Evolutionary conservation across 2,113 vertebrate species (phyloP).

Genomic region (Alligator mississippiensis): DNA sequence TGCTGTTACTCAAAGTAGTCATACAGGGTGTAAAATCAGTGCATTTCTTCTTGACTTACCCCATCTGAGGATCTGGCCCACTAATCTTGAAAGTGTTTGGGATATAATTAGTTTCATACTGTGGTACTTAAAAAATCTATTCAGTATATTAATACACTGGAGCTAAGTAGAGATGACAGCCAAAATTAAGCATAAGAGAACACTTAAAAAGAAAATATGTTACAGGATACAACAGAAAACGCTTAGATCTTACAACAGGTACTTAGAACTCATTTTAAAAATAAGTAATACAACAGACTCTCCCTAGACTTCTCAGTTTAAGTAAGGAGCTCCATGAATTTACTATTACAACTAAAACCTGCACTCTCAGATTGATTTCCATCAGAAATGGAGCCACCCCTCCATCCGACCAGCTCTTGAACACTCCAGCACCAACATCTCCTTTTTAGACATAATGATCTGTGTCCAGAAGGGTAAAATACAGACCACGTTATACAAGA

Average conservation of each 20-base stretch:
- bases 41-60: not conserved
- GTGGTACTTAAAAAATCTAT: not conserved
- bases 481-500: no score
- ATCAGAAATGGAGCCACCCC: no score
- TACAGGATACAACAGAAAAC: not conserved
- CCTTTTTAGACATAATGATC: no score
- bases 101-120: not conserved
- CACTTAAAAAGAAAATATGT: not conserved
- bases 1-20: not conserved
- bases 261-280: not conserved
- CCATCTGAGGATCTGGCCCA: not conserved
- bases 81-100: not conserved
- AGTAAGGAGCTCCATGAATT: not conserved
- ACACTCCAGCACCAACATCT: no score
- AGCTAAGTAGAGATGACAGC: not conserved
- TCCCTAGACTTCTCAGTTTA: not conserved
- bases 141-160: not conserved
- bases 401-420: no score
- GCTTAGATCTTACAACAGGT: not conserved
- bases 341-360: not conserved
- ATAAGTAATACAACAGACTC: rapidly evolving
- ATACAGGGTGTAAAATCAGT: not conserved
- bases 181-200: not conserved
- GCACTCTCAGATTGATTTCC: no score
- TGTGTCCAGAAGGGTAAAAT: no score